Evolutionary conservation across 2,797 vertebrate species (phyloP).

Genomic region (Galago senegalensis): DNA sequence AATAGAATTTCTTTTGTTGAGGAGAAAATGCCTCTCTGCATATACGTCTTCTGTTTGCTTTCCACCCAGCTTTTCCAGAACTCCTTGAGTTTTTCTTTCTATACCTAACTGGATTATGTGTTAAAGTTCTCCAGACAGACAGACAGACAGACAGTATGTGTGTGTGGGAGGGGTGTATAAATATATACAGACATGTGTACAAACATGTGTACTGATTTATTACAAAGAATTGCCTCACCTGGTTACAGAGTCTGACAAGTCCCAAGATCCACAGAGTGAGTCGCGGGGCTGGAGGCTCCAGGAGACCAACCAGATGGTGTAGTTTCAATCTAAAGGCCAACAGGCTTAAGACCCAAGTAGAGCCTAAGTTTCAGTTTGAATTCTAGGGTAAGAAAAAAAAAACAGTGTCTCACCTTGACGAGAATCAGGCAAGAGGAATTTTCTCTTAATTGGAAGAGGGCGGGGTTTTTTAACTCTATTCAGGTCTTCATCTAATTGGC

Average conservation of each 20-base stretch:
- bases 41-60: neutral
- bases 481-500: neutral
- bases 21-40: neutral
- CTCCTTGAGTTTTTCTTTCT: neutral
- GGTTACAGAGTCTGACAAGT: neutral
- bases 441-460: neutral
- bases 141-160: neutral
- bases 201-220: neutral
- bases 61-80: neutral
- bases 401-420: too few relatives aligned
- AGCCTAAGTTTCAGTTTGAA: neutral
- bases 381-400: neutral
- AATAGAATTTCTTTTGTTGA: slow-evolving; percentile 24
- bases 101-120: too few relatives aligned
- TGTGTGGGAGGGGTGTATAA: too few relatives aligned
- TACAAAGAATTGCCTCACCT: neutral
- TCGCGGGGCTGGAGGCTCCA: neutral
- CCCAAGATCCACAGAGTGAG: neutral
- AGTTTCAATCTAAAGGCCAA: neutral
- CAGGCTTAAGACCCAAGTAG: neutral
- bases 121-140: neutral
- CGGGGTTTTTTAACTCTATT: neutral
- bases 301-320: neutral
- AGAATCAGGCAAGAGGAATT: neutral
- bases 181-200: neutral